Base-by-base conservation (phyloP, 2,113 vertebrate genomes). In the Passer montanus region DNA sequence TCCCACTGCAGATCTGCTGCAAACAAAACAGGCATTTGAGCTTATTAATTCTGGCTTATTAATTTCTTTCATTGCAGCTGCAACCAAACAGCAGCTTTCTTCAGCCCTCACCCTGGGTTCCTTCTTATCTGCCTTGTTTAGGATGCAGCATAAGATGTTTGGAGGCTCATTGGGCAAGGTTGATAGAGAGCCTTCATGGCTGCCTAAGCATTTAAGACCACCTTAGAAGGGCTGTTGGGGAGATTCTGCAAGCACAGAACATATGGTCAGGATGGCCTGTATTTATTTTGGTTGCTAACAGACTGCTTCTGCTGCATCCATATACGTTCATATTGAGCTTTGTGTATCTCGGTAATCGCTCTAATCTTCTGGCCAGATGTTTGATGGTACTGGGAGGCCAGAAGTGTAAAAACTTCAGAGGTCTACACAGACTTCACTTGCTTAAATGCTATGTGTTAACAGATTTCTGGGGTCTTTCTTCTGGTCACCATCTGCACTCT, bases 41-140 rank as follows among this genome's bases (percentile, higher is more conserved):
- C 3, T 95, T 81, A 89, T 94, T 94, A 87, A 87, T 76, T 92
- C 70, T 83, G 55, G 44, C 7, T 87, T 92, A 84, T 76, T 83
- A 89, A 87, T 73, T 84, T 59, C 28, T 70, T 93, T 49, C 52
- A 24, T 30, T 92, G 84, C 79, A 90, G 68, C 90, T 86, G 85
- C 69, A 93, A 84, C 43, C 56, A 88, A 49, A 26, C 67, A 35
- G 50, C 33, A 74, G 7, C 47, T 11, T 66, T 80, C 60, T 90
- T 46, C 35, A 77, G 46, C 49, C 52, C n/a, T 67, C 39, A n/a
- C 31, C 60, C 8, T 31, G 31, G 39, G 16, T 7, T 77, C 9
- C 15, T 78, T 80, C 35, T 24, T 60, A 87, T 35, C 27, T 81
- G 64, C n/a, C 75, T 87, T 60, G 35, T 66, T 70, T 64, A 53